Evolutionary conservation across 2,888 invertebrate species (phyloP).

Genomic region (Thera britannica): DNA sequence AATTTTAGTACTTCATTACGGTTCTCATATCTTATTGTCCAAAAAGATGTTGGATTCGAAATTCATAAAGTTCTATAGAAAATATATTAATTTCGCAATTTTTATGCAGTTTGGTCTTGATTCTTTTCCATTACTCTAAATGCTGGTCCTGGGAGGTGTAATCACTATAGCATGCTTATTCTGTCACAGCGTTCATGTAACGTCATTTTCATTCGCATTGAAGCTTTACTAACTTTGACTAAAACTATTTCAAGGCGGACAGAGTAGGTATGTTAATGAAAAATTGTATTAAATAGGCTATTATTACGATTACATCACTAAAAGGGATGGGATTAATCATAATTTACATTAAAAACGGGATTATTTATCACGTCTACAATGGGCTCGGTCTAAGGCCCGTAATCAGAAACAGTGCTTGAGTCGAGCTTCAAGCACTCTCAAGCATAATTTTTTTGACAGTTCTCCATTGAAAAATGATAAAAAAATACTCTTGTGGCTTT

Average conservation of each 20-base stretch:
- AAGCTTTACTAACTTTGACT: slow-evolving; percentile 51
- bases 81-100: background rate
- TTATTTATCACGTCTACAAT: background rate
- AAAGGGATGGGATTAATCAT: background rate
- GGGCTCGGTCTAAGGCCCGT: too few species aligned
- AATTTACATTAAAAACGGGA: background rate
- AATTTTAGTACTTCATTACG: background rate
- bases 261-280: slow-evolving; percentile 40
- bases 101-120: slow-evolving; percentile 5
- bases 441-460: too few species aligned
- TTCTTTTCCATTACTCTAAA: slow-evolving; percentile 15
- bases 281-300: background rate
- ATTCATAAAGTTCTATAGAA: background rate
- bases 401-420: too few species aligned
- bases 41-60: background rate
- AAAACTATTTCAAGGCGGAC: slow-evolving; percentile 28
- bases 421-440: too few species aligned
- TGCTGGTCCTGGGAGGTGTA: slow-evolving; percentile 27
- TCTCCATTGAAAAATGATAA: background rate
- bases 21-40: background rate
- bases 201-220: slow-evolving; percentile 41
- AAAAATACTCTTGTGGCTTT: too few species aligned
- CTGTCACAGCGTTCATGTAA: slow-evolving; percentile 41
- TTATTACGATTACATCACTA: background rate
- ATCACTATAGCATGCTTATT: slow-evolving; percentile 41